Conservation (phyloP, 2,888 invertebrate genomes). For the Craniophora ligustri region DNA sequence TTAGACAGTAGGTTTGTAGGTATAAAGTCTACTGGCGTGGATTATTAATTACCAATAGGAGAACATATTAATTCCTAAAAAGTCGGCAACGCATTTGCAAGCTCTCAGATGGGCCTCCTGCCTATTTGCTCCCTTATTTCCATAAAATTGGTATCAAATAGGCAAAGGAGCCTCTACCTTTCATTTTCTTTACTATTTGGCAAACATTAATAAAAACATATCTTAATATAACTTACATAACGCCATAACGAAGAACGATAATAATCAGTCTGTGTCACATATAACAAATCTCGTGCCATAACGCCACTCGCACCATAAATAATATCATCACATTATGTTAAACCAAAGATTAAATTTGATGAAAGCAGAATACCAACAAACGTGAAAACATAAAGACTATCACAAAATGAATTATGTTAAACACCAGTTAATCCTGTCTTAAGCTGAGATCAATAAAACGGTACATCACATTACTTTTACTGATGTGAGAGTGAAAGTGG, state of each 20-base stretch:
- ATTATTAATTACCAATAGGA: too few species aligned
- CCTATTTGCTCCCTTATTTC: too few species aligned
- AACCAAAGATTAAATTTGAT: constrained; percentile 15
- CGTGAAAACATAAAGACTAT: constrained; percentile 1
- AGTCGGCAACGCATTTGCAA: too few species aligned
- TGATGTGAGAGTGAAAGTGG: constrained; percentile 32
- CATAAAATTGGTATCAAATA: too few species aligned
- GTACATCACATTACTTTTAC: constrained; percentile 30
- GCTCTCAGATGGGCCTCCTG: too few species aligned
- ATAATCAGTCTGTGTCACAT: not conserved
- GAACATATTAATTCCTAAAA: too few species aligned
- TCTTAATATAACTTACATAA: too few species aligned
- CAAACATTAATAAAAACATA: too few species aligned
- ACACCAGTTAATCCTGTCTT: constrained; percentile 6
- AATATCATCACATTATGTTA: constrained; percentile 12
- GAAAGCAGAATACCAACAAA: constrained; percentile 29
- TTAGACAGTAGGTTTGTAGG: too few species aligned
- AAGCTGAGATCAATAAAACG: constrained; percentile 40
- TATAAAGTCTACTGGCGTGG: too few species aligned
- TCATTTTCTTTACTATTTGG: too few species aligned
- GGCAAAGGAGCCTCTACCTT: too few species aligned
- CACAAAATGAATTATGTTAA: constrained; percentile 25
- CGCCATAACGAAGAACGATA: not conserved
- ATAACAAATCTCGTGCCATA: not conserved
- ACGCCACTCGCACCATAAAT: not conserved